phyloP scores from a whole-genome alignment of 2,797 vertebrate species.

The Pangasius mekongensis region DNA sequence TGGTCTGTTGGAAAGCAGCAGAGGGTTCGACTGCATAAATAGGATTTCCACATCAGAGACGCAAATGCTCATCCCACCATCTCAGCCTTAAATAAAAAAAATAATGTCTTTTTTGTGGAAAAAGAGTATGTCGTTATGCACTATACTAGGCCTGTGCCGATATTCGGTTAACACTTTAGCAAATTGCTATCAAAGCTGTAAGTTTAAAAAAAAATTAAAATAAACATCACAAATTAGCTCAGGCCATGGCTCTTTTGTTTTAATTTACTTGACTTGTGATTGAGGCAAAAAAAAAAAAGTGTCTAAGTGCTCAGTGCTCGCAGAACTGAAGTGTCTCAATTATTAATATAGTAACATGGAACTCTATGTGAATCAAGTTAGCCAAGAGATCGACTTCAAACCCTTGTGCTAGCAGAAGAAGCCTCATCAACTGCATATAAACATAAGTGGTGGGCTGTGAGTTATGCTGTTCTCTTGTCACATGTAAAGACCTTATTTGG shows the following conservation, averaged over 20 bases:
- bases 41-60: background rate
- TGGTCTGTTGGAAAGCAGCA: constrained; percentile 22
- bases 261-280: background rate
- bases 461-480: background rate
- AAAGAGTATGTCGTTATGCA: background rate
- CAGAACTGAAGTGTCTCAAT: background rate
- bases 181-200: background rate
- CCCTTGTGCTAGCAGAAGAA: background rate
- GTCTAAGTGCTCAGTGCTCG: no score
- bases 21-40: constrained; percentile 24
- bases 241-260: background rate
- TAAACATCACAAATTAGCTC: background rate
- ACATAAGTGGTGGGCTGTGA: background rate
- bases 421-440: background rate
- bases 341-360: background rate
- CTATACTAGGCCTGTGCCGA: background rate
- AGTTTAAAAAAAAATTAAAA: background rate
- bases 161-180: background rate
- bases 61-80: background rate
- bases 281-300: background rate
- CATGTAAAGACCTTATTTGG: background rate
- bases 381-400: background rate
- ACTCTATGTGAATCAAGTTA: background rate
- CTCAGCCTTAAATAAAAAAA: background rate
- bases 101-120: background rate